These are phyloP conservation scores for Melinaea marsaeus DNA, from an alignment of 2,888 invertebrate species.

Conservation along the genomic window DNA sequence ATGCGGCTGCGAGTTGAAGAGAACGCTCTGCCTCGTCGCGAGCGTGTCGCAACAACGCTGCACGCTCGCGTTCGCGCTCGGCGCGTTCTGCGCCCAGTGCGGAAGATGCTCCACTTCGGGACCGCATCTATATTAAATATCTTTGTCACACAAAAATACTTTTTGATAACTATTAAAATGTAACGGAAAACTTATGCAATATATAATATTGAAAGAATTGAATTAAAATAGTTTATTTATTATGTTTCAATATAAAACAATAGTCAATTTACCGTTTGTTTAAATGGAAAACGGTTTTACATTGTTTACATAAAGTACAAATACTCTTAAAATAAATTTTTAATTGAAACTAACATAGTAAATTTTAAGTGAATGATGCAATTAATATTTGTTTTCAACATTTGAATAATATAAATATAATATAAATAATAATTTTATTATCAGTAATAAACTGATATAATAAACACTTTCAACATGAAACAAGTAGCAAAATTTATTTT, in stretches of 20 bases:
- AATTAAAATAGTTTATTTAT: not conserved
- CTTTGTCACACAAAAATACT: not conserved
- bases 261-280: not conserved
- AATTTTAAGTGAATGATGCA: too few relatives aligned
- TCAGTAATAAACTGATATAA: not conserved
- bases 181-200: not conserved
- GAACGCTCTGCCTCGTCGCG: conserved; percentile 94
- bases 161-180: too few relatives aligned
- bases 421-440: too few relatives aligned
- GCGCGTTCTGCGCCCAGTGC: conserved; percentile 77
- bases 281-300: not conserved
- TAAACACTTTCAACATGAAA: not conserved
- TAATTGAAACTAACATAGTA: not conserved
- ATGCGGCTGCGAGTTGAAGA: conserved; percentile 89
- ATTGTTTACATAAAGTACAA: not conserved
- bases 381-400: too few relatives aligned
- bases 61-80: conserved; percentile 92
- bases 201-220: not conserved
- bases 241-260: not conserved
- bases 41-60: conserved; percentile 91
- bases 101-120: conserved; percentile 88
- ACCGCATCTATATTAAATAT: conserved; percentile 68
- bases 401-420: too few relatives aligned
- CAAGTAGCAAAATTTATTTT: not conserved
- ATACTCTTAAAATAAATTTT: not conserved